Evolutionary conservation across 1,140 invertebrate genomes (phyloP).

Genomic region (Reticulitermes speratus): DNA sequence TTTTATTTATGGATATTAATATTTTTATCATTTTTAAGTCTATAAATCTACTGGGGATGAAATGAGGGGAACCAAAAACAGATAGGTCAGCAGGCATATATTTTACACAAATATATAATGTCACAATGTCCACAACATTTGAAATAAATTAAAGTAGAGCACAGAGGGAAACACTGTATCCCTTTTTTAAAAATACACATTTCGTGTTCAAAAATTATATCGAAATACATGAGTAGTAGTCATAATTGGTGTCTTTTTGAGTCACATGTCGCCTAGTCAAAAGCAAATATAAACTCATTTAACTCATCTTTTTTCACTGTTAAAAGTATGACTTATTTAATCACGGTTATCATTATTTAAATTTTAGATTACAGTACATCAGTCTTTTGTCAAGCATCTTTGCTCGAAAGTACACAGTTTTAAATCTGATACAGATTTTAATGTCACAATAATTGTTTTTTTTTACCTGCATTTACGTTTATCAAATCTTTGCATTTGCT

Average conservation of each 20-base stretch:
- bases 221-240: background rate
- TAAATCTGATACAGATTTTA: conserved; percentile 4
- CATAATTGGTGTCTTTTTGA: background rate
- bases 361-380: background rate
- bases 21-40: too few species aligned
- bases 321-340: background rate
- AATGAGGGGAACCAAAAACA: background rate
- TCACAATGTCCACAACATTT: conserved; percentile 5
- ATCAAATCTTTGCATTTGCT: background rate
- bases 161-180: background rate
- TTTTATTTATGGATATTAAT: too few species aligned
- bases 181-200: conserved; percentile 8
- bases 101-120: background rate
- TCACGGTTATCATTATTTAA: background rate
- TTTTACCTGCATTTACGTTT: background rate
- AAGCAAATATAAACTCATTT: background rate
- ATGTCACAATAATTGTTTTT: background rate
- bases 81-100: background rate
- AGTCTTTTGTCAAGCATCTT: background rate
- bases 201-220: conserved; percentile 7
- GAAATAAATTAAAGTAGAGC: background rate
- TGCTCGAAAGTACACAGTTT: background rate
- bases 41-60: background rate
- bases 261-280: background rate
- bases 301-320: background rate